phyloP scores from a whole-genome alignment of 2,888 invertebrate genomes.

The Petrolisthes cinctipes region DNA sequence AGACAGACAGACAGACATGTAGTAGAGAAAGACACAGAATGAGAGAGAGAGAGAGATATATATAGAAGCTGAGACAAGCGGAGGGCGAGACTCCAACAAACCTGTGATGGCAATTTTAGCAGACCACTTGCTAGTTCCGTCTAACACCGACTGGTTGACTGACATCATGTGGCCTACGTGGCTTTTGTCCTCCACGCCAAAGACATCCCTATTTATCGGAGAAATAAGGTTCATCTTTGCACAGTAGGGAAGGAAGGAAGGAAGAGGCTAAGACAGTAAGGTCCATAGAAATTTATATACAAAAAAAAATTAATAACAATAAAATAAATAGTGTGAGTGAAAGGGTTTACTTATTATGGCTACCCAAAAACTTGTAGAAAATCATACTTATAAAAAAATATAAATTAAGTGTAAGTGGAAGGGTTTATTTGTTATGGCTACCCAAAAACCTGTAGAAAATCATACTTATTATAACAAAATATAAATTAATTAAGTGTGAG shows the following conservation, averaged over 20 bases:
- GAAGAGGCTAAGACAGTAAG: not conserved
- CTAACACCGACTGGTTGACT: slow-evolving; percentile 98
- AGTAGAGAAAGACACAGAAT: slow-evolving; percentile 19
- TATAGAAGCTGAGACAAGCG: not conserved
- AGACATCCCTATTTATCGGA: slow-evolving; percentile 84
- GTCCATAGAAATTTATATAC: too few species aligned
- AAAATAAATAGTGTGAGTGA: not conserved
- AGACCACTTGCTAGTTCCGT: slow-evolving; percentile 99
- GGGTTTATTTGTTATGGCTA: too few species aligned
- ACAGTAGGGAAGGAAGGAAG: not conserved
- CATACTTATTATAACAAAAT: too few species aligned
- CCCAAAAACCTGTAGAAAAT: too few species aligned
- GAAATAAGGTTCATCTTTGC: slow-evolving; percentile 58
- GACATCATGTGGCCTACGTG: slow-evolving; percentile 97
- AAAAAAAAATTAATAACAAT: not conserved
- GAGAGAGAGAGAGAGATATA: slow-evolving; percentile 11
- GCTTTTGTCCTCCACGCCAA: slow-evolving; percentile 93
- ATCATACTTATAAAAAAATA: too few species aligned
- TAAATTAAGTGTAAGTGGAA: too few species aligned
- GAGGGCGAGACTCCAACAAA: slow-evolving; percentile 75
- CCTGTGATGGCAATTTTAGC: slow-evolving; percentile 99
- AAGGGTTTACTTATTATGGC: not conserved
- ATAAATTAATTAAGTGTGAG: too few species aligned
- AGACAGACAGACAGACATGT: slow-evolving; percentile 22
- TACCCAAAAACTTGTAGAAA: too few species aligned